phyloP scores from a whole-genome alignment of 2,113 vertebrate species.

The Saccopteryx bilineata region DNA sequence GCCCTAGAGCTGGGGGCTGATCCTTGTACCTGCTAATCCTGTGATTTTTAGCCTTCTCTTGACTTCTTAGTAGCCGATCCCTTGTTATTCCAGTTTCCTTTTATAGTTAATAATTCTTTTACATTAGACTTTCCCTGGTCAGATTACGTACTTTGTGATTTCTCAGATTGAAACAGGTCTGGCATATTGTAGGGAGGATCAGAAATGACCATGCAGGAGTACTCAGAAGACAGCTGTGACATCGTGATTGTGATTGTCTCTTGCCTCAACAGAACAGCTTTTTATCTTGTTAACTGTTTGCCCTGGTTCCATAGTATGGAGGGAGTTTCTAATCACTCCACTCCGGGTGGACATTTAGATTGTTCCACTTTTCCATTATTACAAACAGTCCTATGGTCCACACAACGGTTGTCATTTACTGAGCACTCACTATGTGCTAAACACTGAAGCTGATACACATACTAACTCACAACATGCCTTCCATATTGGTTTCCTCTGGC shows the following conservation, averaged over 20 bases:
- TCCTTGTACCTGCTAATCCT: not conserved
- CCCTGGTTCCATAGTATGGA: not conserved
- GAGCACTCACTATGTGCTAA: not conserved
- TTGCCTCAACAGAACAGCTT: not conserved
- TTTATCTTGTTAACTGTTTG: not conserved
- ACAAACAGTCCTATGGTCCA: not conserved
- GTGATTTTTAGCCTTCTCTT: not conserved
- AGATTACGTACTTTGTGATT: not conserved
- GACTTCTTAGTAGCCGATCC: not conserved
- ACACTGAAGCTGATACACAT: not conserved
- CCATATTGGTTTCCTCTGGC: not conserved
- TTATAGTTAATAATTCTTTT: not conserved
- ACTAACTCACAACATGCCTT: not conserved
- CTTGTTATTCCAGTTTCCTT: not conserved
- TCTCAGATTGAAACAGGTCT: not conserved
- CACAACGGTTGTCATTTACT: not conserved
- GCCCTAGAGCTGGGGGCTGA: not conserved
- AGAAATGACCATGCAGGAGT: not conserved
- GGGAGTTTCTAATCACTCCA: not conserved
- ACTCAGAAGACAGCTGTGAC: not conserved
- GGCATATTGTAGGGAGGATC: not conserved
- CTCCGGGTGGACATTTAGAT: not conserved
- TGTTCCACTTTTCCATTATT: not conserved
- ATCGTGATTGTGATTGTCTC: rapidly evolving
- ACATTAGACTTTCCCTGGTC: not conserved